Evolutionary conservation across 2,888 invertebrate genomes (phyloP).

Genomic region (Amphipyra berbera): DNA sequence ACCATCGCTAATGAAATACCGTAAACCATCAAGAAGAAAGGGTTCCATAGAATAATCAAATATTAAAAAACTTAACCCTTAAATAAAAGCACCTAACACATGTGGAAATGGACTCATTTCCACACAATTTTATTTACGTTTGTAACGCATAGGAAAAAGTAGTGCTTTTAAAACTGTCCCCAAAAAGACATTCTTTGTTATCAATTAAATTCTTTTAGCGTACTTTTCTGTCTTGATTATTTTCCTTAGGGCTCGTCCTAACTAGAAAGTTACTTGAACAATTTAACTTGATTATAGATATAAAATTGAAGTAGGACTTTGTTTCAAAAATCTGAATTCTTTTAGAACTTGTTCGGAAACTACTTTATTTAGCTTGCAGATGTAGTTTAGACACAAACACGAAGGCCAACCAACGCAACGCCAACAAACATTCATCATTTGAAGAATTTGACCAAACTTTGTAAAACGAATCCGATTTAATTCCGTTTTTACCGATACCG

Average conservation of each 20-base stretch:
- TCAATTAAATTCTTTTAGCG: constrained; percentile 85
- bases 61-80: constrained; percentile 26
- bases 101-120: too few species aligned
- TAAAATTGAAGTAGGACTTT: constrained; percentile 30
- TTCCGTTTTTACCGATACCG: too few species aligned
- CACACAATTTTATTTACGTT: constrained; percentile 44
- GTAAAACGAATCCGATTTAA: too few species aligned
- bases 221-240: constrained; percentile 75
- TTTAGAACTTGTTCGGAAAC: neutral
- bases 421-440: too few species aligned
- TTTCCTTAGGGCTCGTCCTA: constrained; percentile 70
- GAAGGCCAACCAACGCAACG: too few species aligned
- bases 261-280: constrained; percentile 32
- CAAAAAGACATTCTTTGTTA: constrained; percentile 75
- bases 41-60: constrained; percentile 19
- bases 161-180: constrained; percentile 38
- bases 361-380: neutral
- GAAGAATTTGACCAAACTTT: too few species aligned
- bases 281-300: constrained; percentile 35
- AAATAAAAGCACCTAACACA: constrained; percentile 42
- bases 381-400: constrained; percentile 6
- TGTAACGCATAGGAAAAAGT: constrained; percentile 46
- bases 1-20: constrained; percentile 9
- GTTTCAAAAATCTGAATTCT: constrained; percentile 1
- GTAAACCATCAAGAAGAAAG: neutral